Base-by-base conservation (phyloP, 2,797 vertebrate species). In the Pseudocheirus occidentalis region DNA sequence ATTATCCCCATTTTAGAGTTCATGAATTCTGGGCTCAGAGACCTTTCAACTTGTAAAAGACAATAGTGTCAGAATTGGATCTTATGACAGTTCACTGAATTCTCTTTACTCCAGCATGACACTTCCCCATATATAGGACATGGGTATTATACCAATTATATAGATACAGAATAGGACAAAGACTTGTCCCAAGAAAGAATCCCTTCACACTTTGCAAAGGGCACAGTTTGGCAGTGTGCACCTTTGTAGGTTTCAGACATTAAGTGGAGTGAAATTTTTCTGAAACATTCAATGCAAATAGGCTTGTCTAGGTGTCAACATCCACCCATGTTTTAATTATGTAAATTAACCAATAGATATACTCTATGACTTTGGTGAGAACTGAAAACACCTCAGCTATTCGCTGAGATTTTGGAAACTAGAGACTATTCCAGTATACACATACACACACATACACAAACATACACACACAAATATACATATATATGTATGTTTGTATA, bases 271-370 rank as follows among this genome's bases (percentile, higher is more conserved):
- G 21, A 21, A 92, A 87, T 53, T 91, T 96, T 91, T 95, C 40
- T 96, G 53, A 94, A 96, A 87, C 57, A 90, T 9, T 16, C 13
- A 92, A 97, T 95, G 9, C 31, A 97, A 97, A 98, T 91, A 96
- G 92, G 1, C n/a, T 53, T 91, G 6, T 34, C 7, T 90, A 58
- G 29, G 55, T 94, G 31, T 12, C 5, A 93, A 34, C 28, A 93
- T 54, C 16, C 24, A 90, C 4, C 1, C 31, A 92, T 10, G 73
- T 21, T 91, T 96, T 93, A 95, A 31, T 90, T 91, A 94, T 46
- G 2, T 31, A 97, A 96, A 97, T 62, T 93, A 96, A 95, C 0
- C 0, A 96, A 52, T 66, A 66, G 87, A 13, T 93, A 55, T 89
- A 91, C 34, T 95, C 34, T 29, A 66, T 12, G 9, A 14, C 6